A percentile compares a stretch with the other conserved stretches of the same genome.
Conservation (phyloP, 1,140 invertebrate species). For the Drosophila parvula region DNA sequence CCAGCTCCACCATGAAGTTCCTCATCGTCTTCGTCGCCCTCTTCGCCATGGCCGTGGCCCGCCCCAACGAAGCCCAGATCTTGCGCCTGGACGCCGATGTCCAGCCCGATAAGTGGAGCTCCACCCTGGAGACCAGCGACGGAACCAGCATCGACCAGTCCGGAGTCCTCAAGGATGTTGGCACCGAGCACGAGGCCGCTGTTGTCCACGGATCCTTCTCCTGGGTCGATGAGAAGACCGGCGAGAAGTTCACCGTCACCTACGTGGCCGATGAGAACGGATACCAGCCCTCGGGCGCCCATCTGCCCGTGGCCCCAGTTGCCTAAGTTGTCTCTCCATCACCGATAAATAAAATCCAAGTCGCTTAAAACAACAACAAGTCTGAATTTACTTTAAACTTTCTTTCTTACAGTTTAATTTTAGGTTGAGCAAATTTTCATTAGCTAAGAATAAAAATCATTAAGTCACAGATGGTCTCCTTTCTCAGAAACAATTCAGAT, state of each 20-base stretch:
- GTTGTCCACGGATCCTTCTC: slow-evolving; percentile 51
- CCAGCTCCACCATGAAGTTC: slow-evolving; percentile 74
- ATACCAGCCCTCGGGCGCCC: slow-evolving; percentile 87
- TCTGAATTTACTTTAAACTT: background rate
- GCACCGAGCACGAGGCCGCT: slow-evolving; percentile 55
- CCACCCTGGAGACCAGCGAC: slow-evolving; percentile 85
- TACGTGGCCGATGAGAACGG: slow-evolving; percentile 86
- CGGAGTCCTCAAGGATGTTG: slow-evolving; percentile 5
- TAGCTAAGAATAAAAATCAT: no score
- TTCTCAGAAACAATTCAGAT: background rate
- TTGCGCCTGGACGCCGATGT: slow-evolving; percentile 19
- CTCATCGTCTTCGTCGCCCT: slow-evolving; percentile 68
- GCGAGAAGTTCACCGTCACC: slow-evolving; percentile 43
- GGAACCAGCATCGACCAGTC: slow-evolving; percentile 85
- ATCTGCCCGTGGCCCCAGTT: slow-evolving; percentile 85
- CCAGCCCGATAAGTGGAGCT: slow-evolving; percentile 8
- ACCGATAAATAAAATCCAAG: slow-evolving; percentile 10
- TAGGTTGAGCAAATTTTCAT: background rate
- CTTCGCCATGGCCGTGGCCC: slow-evolving; percentile 59
- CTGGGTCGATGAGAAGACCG: slow-evolving; percentile 54
- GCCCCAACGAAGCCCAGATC: slow-evolving; percentile 15
- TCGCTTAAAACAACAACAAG: slow-evolving; percentile 6
- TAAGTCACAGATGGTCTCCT: no score
- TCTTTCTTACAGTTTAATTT: background rate
- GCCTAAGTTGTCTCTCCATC: slow-evolving; percentile 34